Conservation (phyloP, 1,140 invertebrate species). For the Physella acuta region DNA sequence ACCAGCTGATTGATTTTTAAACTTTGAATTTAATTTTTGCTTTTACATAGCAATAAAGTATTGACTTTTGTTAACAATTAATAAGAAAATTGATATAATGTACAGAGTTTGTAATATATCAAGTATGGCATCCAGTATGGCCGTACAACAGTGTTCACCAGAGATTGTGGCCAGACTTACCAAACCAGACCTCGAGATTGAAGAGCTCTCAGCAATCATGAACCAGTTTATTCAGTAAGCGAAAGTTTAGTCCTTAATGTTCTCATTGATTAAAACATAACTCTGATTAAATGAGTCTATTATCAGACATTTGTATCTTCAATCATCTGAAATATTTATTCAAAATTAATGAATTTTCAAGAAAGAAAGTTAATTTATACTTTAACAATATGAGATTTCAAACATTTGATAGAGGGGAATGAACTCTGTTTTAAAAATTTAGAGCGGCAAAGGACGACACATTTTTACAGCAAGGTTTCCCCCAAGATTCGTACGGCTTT, state of each 20-base stretch:
- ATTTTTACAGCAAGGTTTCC: constrained; percentile 66
- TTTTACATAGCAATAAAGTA: background rate
- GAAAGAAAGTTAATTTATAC: background rate
- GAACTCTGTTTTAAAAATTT: background rate
- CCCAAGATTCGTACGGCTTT: constrained; percentile 66
- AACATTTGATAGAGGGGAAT: background rate
- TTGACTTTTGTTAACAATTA: background rate
- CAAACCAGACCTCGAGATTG: constrained; percentile 63
- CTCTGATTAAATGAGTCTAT: too few species aligned
- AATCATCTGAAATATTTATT: background rate
- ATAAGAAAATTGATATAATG: too few species aligned
- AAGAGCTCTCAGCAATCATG: constrained; percentile 67
- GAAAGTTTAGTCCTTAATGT: background rate
- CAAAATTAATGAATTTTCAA: background rate
- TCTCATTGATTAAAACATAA: too few species aligned
- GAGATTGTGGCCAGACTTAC: constrained; percentile 45
- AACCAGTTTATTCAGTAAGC: constrained; percentile 69
- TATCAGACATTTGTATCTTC: too few species aligned
- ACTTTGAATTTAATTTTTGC: background rate
- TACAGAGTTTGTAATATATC: constrained; percentile 74
- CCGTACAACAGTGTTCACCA: constrained; percentile 63
- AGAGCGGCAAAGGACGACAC: constrained; percentile 65
- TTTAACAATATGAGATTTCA: background rate
- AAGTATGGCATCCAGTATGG: constrained; percentile 61
- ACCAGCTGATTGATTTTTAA: background rate